Base-by-base conservation (phyloP, 2,888 invertebrate genomes). In the Lasioglossum figueresi region DNA sequence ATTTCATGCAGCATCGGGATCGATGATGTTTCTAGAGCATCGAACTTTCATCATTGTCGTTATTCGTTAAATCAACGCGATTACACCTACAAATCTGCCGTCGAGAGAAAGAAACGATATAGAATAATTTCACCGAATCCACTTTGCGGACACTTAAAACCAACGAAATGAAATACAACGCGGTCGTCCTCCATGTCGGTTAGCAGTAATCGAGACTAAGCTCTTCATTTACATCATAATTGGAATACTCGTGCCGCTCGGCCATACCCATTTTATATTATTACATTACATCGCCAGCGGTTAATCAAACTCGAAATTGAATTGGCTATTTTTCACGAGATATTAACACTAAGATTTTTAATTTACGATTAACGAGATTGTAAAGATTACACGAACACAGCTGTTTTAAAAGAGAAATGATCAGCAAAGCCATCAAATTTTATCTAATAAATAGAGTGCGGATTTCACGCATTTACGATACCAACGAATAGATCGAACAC, bases 161-260 rank as follows among this genome's bases (percentile, higher is more conserved):
- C 34, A 66, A 1, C 34, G 34, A 34, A 37, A 66, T 66, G 66
- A 66, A 66, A 34, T 66, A 66, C 66, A 66, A 34, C 66, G 66
- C 19, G 23, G 8, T 23, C 4, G 66, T 34, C 66, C 66, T 34
- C 66, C 66, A 68, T 68, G 19, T 68, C 37, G 37, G 66, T 23
- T 68, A 68, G 48, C 31, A 27, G 31, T 45, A 74, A 74, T 48
- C 31, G 52, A 48, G 48, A 74, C 48, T 34, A 48, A 45, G 45
- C 45, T 34, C 73, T 34, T 74, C 34, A 45, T 74, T 74, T 34
- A 34, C 48, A 56, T 56, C 66, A 37, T 68, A 68, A 68, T 68
- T 68, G 66, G 66, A 68, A 68, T 68, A 68, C 34, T 37, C 66
- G 10, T 10, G 4, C 66, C 66, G 34, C 66, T 37, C 23, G 19